Percentiles rank a stretch among this genome's conserved stretches.
phyloP scores from a whole-genome alignment of 2,888 invertebrate genomes.

The Morpho helenor region DNA sequence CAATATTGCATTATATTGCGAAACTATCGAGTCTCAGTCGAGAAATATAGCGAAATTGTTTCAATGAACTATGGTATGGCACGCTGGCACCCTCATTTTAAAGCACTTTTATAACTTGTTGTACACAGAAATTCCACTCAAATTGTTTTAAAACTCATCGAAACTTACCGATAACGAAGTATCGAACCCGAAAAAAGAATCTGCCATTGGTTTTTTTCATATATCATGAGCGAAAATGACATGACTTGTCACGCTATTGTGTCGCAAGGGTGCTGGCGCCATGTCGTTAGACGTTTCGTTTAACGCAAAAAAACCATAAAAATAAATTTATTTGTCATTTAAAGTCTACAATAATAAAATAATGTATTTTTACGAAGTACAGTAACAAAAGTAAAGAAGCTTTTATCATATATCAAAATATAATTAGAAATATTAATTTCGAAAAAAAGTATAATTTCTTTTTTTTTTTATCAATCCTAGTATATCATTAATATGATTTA shows the following conservation, averaged over 20 bases:
- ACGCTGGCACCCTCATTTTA: constrained; percentile 52
- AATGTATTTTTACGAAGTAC: no score
- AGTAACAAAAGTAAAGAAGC: no score
- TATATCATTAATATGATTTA: not conserved
- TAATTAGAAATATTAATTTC: no score
- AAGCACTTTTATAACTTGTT: constrained; percentile 33
- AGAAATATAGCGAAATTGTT: constrained; percentile 27
- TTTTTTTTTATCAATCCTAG: not conserved
- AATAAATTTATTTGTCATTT: no score
- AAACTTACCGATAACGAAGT: constrained; percentile 86
- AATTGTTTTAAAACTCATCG: constrained; percentile 32
- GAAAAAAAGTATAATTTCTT: not conserved
- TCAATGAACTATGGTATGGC: constrained; percentile 32
- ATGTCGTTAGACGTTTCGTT: constrained; percentile 32
- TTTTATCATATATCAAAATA: no score
- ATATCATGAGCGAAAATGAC: constrained; percentile 81
- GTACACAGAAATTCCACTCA: constrained; percentile 35
- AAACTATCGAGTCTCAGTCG: constrained; percentile 9
- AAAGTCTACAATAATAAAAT: not conserved
- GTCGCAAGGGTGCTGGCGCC: constrained; percentile 57
- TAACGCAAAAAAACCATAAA: constrained; percentile 12
- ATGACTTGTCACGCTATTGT: constrained; percentile 82
- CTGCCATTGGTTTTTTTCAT: constrained; percentile 87
- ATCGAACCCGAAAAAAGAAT: constrained; percentile 93
- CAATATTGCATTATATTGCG: constrained; percentile 7